A percentile compares a stretch with the other conserved stretches of the same genome.
phyloP scores from a whole-genome alignment of 2,113 vertebrate genomes.

The Propithecus coquereli region DNA sequence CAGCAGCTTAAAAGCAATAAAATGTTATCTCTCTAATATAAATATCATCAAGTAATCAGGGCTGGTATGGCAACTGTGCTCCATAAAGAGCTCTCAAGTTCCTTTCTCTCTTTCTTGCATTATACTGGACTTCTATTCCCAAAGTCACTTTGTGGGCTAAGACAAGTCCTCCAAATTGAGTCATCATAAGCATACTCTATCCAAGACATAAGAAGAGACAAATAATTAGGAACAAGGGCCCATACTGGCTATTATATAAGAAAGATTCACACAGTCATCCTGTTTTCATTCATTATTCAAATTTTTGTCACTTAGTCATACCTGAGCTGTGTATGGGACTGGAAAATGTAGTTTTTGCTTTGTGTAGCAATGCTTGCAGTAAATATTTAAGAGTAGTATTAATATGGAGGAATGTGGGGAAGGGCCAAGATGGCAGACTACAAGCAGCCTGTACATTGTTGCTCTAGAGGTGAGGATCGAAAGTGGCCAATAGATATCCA shows the following conservation, averaged over 20 bases:
- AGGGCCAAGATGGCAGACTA: too few relatives aligned
- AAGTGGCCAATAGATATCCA: too few relatives aligned
- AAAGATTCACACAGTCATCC: background rate
- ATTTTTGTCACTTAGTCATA: background rate
- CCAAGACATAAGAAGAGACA: background rate
- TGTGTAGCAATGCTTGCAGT: background rate
- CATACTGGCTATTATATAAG: background rate
- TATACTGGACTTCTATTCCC: background rate
- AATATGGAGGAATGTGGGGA: background rate
- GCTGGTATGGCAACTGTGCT: background rate
- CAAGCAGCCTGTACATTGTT: too few relatives aligned
- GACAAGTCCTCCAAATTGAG: background rate
- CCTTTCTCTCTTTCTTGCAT: background rate
- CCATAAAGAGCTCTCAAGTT: background rate
- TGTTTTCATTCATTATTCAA: background rate
- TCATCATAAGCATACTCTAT: background rate
- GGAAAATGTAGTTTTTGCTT: background rate
- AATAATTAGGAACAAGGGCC: background rate
- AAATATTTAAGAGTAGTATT: background rate
- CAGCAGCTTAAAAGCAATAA: background rate
- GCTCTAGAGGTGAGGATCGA: too few relatives aligned
- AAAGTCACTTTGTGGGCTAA: background rate
- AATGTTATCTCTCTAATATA: background rate
- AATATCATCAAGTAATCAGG: background rate
- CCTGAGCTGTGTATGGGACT: background rate